Evolutionary conservation across 53 echinoderm and acorn worm species (phyloP).

Genomic region (Stichopus horrens): DNA sequence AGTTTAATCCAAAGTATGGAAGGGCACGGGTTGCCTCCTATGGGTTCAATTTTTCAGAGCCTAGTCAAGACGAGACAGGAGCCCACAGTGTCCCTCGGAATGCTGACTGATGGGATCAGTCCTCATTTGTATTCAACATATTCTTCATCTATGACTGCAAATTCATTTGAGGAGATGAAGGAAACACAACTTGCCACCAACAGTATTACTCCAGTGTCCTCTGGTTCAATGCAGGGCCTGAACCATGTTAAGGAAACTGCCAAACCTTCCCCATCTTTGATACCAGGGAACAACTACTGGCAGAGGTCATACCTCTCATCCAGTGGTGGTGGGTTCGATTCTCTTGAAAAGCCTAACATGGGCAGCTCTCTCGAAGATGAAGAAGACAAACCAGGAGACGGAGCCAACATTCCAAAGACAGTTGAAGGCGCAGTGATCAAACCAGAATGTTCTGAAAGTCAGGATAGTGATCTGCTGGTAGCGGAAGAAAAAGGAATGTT

Average conservation of each 20-base stretch:
- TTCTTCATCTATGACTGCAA: conserved; percentile 48
- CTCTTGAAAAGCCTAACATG: background rate
- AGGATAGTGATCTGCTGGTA: background rate
- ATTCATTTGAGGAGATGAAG: conserved; percentile 79
- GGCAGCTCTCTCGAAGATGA: background rate
- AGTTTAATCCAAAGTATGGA: conserved; percentile 12
- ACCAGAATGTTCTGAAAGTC: background rate
- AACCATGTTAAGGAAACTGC: background rate
- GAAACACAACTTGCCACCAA: conserved; percentile 86
- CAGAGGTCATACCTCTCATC: conserved; percentile 11
- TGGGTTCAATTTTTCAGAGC: conserved; percentile 48
- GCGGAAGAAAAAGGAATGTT: background rate
- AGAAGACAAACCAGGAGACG: background rate
- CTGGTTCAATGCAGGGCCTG: conserved; percentile 6
- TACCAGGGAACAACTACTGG: background rate
- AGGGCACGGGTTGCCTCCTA: conserved; percentile 26
- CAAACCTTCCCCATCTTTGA: background rate
- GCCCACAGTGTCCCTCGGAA: conserved; percentile 28
- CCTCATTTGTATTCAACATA: conserved; percentile 43
- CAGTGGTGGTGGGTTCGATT: background rate
- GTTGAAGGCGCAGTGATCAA: background rate
- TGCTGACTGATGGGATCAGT: conserved; percentile 29
- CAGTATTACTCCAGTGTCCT: conserved; percentile 67
- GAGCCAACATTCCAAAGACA: conserved; percentile 28
- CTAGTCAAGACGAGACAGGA: conserved; percentile 23